Percentiles rank a stretch among this genome's conserved stretches.
Conservation (phyloP, 1,140 invertebrate species). For the Bombus waltoni region DNA sequence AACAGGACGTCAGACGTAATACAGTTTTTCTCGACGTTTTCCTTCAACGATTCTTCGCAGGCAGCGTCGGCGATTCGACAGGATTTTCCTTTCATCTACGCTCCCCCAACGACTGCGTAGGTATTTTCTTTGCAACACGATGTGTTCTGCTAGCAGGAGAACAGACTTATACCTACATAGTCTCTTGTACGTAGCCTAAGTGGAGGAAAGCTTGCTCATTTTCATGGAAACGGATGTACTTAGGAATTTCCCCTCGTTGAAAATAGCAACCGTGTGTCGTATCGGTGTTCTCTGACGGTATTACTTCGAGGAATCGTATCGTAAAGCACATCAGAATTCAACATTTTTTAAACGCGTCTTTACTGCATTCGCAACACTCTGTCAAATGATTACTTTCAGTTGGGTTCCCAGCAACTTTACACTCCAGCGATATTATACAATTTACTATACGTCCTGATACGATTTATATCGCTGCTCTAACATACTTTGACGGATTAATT, state of each 20-base stretch:
- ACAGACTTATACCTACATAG: slow-evolving; percentile 48
- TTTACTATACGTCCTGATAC: background rate
- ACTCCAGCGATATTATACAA: background rate
- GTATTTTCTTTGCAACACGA: slow-evolving; percentile 57
- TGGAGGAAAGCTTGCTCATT: slow-evolving; percentile 20
- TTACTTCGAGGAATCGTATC: background rate
- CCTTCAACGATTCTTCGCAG: slow-evolving; percentile 26
- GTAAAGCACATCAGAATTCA: background rate
- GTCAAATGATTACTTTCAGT: too few relatives aligned
- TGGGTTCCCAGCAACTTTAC: background rate
- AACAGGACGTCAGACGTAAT: slow-evolving; percentile 22
- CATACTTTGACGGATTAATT: too few relatives aligned
- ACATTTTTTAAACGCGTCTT: background rate
- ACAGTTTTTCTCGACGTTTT: slow-evolving; percentile 23
- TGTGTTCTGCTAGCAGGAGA: slow-evolving; percentile 37
- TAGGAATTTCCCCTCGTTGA: slow-evolving; percentile 1
- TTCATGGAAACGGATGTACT: slow-evolving; percentile 6
- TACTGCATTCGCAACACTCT: background rate
- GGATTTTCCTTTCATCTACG: slow-evolving; percentile 57
- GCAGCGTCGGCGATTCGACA: slow-evolving; percentile 51
- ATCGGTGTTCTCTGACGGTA: background rate
- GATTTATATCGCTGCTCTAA: background rate
- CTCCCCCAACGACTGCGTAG: slow-evolving; percentile 25
- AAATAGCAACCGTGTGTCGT: background rate
- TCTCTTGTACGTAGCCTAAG: slow-evolving; percentile 1